Conservation (phyloP, 2,113 vertebrate genomes). For the Ptilorrhoa leucosticta region DNA sequence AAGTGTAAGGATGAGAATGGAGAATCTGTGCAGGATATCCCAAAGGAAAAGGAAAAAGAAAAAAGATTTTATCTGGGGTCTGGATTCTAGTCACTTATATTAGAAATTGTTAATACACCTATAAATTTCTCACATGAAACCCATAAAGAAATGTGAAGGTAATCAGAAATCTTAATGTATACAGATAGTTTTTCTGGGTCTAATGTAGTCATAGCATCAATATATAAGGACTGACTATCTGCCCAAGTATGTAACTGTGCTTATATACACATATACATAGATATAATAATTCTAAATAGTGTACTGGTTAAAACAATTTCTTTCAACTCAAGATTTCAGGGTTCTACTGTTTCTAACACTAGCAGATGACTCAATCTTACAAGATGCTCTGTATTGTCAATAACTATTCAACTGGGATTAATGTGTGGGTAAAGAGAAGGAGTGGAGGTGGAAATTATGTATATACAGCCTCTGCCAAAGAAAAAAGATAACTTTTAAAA, state of each 20-base stretch:
- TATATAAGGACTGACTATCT: neutral
- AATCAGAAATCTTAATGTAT: neutral
- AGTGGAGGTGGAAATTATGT: neutral
- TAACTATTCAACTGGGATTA: neutral
- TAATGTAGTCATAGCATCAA: neutral
- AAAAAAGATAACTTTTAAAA: neutral
- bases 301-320: neutral
- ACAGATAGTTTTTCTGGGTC: neutral
- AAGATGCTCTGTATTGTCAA: neutral
- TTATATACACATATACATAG: neutral
- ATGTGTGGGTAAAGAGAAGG: neutral
- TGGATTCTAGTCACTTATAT: neutral
- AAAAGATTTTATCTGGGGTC: neutral
- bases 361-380: neutral
- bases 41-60: neutral
- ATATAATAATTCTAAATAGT: neutral
- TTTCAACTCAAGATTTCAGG: neutral
- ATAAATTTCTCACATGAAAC: neutral
- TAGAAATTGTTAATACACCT: neutral
- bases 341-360: neutral
- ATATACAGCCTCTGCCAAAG: neutral
- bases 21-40: neutral
- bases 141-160: neutral
- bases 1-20: neutral
- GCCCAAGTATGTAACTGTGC: neutral